Conservation (phyloP, 53 echinoderm and acorn worm species). For the Paracentrotus lividus region DNA sequence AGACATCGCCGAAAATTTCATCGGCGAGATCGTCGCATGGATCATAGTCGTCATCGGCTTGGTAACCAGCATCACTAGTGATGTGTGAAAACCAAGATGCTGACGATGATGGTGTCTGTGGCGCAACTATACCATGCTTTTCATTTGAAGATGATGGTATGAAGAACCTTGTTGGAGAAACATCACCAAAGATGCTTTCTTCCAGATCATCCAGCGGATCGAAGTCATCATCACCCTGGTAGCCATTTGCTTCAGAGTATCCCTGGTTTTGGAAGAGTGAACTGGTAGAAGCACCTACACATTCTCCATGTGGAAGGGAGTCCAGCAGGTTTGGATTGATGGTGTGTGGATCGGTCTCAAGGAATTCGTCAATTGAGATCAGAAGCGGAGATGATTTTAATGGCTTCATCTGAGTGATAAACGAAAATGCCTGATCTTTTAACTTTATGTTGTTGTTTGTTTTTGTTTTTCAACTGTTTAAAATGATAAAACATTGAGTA, state of each 20-base stretch:
- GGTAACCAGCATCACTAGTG: slow-evolving; percentile 23
- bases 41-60: slow-evolving; percentile 30
- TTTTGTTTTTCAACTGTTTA: too few species aligned
- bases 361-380: not conserved
- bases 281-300: not conserved
- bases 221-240: slow-evolving; percentile 28
- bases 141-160: not conserved
- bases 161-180: not conserved
- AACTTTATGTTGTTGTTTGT: too few species aligned
- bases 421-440: too few species aligned
- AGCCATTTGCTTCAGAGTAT: not conserved
- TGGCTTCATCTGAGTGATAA: slow-evolving; percentile 32
- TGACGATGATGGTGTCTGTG: not conserved
- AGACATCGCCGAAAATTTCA: slow-evolving; percentile 8
- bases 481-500: too few species aligned
- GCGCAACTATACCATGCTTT: not conserved
- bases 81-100: not conserved
- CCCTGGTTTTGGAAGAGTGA: not conserved
- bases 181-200: slow-evolving; percentile 1
- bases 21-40: slow-evolving; percentile 38
- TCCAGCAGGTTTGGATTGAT: slow-evolving; percentile 28
- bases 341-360: not conserved
- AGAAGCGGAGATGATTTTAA: not conserved
- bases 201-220: not conserved
- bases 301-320: not conserved